Conservation (phyloP, 2,888 invertebrate genomes). For the Drosophila kanekoi region DNA sequence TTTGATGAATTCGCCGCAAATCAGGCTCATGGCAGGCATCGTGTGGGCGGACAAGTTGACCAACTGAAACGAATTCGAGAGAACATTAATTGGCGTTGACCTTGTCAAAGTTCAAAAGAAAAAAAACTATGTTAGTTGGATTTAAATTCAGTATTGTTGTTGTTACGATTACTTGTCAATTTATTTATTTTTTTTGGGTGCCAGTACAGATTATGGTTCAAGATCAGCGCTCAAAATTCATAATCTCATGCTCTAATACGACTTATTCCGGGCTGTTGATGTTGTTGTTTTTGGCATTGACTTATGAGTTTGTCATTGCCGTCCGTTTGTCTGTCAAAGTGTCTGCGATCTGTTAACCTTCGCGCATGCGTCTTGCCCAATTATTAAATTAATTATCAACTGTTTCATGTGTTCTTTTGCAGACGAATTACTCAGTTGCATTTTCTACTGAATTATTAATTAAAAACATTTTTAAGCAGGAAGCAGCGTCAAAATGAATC, state of each 20-base stretch:
- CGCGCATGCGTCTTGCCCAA: constrained; percentile 53
- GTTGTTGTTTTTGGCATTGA: constrained; percentile 27
- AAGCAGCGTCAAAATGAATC: constrained; percentile 27
- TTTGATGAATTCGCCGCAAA: constrained; percentile 82
- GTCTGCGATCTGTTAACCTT: constrained; percentile 50
- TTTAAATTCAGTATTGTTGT: constrained; percentile 10
- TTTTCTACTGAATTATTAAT: constrained; percentile 35
- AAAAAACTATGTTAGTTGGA: constrained; percentile 43
- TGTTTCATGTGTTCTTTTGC: constrained; percentile 3
- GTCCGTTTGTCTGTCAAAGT: constrained; percentile 36
- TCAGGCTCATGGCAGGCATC: constrained; percentile 83
- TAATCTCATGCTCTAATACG: constrained; percentile 46
- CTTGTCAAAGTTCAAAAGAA: constrained; percentile 61
- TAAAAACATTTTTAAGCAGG: constrained; percentile 26
- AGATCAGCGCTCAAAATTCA: constrained; percentile 56
- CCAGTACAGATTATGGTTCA: constrained; percentile 63
- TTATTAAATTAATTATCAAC: constrained; percentile 15
- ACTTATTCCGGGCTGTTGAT: constrained; percentile 24
- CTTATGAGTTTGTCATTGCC: constrained; percentile 49
- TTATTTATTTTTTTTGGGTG: constrained; percentile 44
- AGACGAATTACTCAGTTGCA: constrained; percentile 9
- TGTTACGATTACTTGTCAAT: constrained; percentile 10
- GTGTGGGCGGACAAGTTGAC: constrained; percentile 84
- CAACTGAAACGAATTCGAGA: constrained; percentile 68
- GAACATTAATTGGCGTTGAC: constrained; percentile 69